Evolutionary conservation across 1,140 invertebrate genomes (phyloP).

Genomic region (Psilanteris sp.): DNA sequence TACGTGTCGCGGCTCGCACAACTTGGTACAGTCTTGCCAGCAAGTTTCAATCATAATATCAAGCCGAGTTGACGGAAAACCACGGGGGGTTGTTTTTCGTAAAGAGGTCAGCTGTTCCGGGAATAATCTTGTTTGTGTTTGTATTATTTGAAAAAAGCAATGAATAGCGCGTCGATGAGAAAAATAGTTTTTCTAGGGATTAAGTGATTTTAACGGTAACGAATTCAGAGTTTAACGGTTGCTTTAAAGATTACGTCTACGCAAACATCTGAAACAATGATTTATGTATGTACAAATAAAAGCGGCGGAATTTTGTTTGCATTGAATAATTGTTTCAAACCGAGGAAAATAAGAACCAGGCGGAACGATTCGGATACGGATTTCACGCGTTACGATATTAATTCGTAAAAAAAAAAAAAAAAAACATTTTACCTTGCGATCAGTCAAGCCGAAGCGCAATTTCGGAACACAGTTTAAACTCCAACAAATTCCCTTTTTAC

Average conservation of each 20-base stretch:
- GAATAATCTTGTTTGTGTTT: constrained; percentile 8
- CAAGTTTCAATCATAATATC: constrained; percentile 75
- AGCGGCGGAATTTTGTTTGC: not conserved
- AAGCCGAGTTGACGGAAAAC: constrained; percentile 10
- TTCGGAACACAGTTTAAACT: constrained; percentile 13
- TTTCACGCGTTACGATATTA: too few species aligned
- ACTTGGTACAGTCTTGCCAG: constrained; percentile 71
- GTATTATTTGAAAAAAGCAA: constrained; percentile 1
- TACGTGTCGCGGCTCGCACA: constrained; percentile 75
- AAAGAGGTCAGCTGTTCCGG: constrained; percentile 8
- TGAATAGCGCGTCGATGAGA: not conserved
- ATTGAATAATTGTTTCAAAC: not conserved
- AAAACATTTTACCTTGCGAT: constrained; percentile 16
- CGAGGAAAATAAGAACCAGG: too few species aligned
- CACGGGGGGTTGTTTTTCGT: constrained; percentile 28
- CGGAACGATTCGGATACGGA: too few species aligned
- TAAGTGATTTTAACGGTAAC: constrained; percentile 2
- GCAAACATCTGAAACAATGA: constrained; percentile 2
- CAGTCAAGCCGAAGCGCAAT: constrained; percentile 8
- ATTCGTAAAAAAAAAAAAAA: too few species aligned
- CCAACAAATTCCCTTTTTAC: constrained; percentile 4
- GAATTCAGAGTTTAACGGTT: constrained; percentile 20
- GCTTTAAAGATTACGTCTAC: constrained; percentile 1
- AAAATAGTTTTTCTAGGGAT: constrained; percentile 4
- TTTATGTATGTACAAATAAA: not conserved